Percentiles rank a stretch among this genome's conserved stretches.
Conservation (phyloP, 1,140 invertebrate species). For the Paralvinella palmiformis region DNA sequence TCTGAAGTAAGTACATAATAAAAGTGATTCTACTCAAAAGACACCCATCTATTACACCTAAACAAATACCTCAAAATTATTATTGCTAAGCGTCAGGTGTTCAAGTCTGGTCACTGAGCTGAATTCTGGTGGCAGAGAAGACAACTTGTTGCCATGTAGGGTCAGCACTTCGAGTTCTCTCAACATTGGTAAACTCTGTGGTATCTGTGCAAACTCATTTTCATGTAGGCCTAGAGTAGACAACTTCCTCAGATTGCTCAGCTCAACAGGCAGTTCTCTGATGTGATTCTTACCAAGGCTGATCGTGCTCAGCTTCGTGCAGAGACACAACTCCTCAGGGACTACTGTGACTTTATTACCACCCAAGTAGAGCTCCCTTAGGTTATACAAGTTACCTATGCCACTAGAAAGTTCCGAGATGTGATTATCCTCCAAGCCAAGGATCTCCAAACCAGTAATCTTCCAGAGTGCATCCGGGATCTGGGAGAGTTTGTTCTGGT, state of each 20-base stretch:
- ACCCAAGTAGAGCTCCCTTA: slow-evolving; percentile 40
- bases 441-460: slow-evolving; percentile 29
- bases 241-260: slow-evolving; percentile 33
- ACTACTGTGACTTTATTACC: slow-evolving; percentile 34
- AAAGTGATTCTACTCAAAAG: too few species aligned
- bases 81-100: not conserved
- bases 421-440: slow-evolving; percentile 38
- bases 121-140: slow-evolving; percentile 14
- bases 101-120: not conserved
- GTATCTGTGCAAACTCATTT: slow-evolving; percentile 31
- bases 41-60: too few species aligned
- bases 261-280: slow-evolving; percentile 32
- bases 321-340: slow-evolving; percentile 40
- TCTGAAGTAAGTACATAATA: too few species aligned
- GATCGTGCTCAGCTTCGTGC: slow-evolving; percentile 36
- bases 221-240: slow-evolving; percentile 31
- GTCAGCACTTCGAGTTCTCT: slow-evolving; percentile 28
- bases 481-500: slow-evolving; percentile 33
- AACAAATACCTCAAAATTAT: too few species aligned
- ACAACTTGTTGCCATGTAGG: slow-evolving; percentile 29
- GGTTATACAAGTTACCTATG: slow-evolving; percentile 35
- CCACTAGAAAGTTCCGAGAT: slow-evolving; percentile 30
- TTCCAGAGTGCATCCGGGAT: slow-evolving; percentile 37
- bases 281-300: slow-evolving; percentile 34
- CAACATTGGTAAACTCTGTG: slow-evolving; percentile 29